These are phyloP conservation scores for Myoxocephalus aenaeus DNA, from an alignment of 2,797 vertebrate genomes.

Conservation along the genomic window DNA sequence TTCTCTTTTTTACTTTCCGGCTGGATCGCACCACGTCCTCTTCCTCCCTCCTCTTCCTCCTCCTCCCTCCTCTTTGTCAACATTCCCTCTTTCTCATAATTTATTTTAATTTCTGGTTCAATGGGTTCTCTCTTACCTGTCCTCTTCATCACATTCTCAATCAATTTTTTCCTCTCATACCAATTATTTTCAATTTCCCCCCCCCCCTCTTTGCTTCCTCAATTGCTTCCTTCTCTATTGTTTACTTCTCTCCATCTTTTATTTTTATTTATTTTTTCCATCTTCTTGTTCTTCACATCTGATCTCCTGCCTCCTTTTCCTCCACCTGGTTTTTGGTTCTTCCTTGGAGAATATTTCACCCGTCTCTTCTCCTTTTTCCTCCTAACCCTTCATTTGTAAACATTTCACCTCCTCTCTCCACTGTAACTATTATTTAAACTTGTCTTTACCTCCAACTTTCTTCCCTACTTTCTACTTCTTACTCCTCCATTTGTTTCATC, in stretches of 20 bases:
- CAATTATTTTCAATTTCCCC: background rate
- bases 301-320: background rate
- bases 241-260: background rate
- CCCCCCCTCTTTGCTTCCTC: background rate
- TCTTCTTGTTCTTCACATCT: background rate
- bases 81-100: background rate
- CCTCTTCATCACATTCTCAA: background rate
- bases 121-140: background rate
- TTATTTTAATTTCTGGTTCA: background rate
- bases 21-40: constrained; percentile 53
- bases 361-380: background rate
- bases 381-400: background rate
- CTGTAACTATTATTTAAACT: background rate
- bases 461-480: background rate
- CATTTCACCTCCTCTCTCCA: background rate
- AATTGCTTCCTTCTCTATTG: background rate
- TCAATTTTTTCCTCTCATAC: too few species aligned
- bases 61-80: background rate
- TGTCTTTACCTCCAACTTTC: background rate
- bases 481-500: background rate
- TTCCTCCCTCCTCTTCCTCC: background rate
- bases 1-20: constrained; percentile 85
- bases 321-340: background rate
- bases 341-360: background rate
- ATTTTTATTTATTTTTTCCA: background rate